These are phyloP conservation scores for Oxygymnocypris stewartii DNA, from an alignment of 2,113 vertebrate species.

Conservation along the genomic window DNA sequence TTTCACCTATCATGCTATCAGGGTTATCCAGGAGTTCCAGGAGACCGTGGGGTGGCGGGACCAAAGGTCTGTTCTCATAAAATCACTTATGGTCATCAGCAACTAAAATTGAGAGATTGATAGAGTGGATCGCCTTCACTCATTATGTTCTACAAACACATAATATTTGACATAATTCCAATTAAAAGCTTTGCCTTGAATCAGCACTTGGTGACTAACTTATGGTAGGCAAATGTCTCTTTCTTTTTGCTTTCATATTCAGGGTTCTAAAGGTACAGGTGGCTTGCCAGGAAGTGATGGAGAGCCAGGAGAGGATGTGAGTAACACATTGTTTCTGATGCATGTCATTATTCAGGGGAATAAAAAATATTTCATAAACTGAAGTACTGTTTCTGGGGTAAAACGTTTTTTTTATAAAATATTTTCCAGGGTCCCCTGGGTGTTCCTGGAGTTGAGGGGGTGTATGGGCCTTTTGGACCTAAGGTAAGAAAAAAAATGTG, in stretches of 20 bases:
- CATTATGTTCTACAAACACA: neutral
- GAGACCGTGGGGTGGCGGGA: constrained; percentile 59
- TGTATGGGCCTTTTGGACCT: constrained; percentile 61
- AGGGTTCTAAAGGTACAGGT: constrained; percentile 58
- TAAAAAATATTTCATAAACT: neutral
- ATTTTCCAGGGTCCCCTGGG: constrained; percentile 62
- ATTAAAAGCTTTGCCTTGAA: neutral
- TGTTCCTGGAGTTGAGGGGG: constrained; percentile 63
- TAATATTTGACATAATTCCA: neutral
- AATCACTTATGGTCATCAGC: neutral
- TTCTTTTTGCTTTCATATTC: constrained; percentile 16
- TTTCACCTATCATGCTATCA: constrained; percentile 48
- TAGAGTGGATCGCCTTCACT: neutral
- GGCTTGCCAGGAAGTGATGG: constrained; percentile 69
- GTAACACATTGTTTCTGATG: neutral
- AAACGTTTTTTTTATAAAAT: neutral
- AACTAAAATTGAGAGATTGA: neutral
- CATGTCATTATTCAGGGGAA: too few relatives aligned
- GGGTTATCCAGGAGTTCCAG: constrained; percentile 69
- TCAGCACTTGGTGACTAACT: neutral
- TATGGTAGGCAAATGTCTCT: neutral
- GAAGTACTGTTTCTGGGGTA: neutral
- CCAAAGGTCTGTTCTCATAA: constrained; percentile 59
- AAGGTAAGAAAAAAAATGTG: constrained; percentile 64
- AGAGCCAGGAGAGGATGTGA: constrained; percentile 71